These are phyloP conservation scores for Lepidurus couesii DNA, from an alignment of 1,140 invertebrate species.

Conservation along the genomic window DNA sequence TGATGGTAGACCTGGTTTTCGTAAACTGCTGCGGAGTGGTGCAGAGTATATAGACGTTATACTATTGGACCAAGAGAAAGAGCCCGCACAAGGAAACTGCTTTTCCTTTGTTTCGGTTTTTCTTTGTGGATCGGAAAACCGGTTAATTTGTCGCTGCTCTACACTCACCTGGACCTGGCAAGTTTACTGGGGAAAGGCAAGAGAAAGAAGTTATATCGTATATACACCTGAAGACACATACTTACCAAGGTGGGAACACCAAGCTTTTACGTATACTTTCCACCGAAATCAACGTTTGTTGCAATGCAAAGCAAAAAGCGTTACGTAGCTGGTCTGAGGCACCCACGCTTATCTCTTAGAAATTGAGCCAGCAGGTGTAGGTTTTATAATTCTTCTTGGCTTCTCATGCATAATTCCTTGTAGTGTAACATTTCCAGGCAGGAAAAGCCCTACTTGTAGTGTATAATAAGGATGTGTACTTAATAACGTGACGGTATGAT, in stretches of 20 bases:
- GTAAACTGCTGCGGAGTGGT: background rate
- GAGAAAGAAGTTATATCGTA: background rate
- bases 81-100: background rate
- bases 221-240: too few relatives aligned
- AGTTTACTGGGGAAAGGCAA: background rate
- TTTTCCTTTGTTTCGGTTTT: background rate
- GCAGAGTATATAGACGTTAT: background rate
- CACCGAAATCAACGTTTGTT: background rate
- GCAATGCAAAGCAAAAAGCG: background rate
- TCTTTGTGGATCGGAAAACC: constrained; percentile 7
- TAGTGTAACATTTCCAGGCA: background rate
- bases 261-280: background rate
- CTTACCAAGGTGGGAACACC: background rate
- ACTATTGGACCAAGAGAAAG: background rate
- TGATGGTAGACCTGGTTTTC: background rate
- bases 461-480: background rate
- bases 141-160: constrained; percentile 1
- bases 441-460: background rate
- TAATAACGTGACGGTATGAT: background rate
- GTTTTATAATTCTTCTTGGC: constrained; percentile 11
- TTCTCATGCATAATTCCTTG: background rate
- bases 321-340: background rate
- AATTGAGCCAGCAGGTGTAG: background rate
- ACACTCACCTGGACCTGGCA: background rate
- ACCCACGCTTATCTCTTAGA: background rate